Evolutionary conservation across 1,140 invertebrate species (phyloP), one percentile per base, ranked within the genome.

Genomic region (Procambarus virginalis): DNA sequence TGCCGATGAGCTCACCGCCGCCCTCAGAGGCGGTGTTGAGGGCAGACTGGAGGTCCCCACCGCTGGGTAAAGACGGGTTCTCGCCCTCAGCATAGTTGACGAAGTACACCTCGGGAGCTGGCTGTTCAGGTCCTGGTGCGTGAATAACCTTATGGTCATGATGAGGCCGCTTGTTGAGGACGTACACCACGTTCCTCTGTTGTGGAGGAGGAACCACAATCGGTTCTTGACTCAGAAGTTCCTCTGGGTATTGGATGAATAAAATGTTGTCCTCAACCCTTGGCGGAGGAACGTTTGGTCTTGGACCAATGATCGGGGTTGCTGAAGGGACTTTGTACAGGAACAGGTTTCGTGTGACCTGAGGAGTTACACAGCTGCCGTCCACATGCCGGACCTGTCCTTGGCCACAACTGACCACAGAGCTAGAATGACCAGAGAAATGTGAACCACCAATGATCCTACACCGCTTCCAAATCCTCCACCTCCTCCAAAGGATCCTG

Each of bases 61-160:
- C 84, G 58, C 51, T 78, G 17, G 84, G 84, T 49, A 86, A 55
- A 49, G 73, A 45, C 12, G 84, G 84, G 55, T 86, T 86, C 22
- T 86, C 84, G 55, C 76, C 76, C 10, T 86, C 84, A 46, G 22
- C 58, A 73, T 86, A 86, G 84, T 86, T 78, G 17, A 86, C 84
- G 55, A 78, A 86, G 84, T 86, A 86, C 51, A 86, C 84, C 55
- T 86, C 84, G 14, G 84, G 84, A 17, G 49, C 12, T 34, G 22
- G 55, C 58, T 77, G 84, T 20, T 22, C 51, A 22, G 75, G 75
- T 14, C 45, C 84, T 9, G 84, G 70, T 14, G 76, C 84, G 55
- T 86, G 75, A 49, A 86, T n/a, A 73, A 86, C 14, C 75, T 45
- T 45, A 34, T 86, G 84, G 14, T 46, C 75, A 2, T 48, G 51